These are phyloP conservation scores for Ischnura elegans DNA, from an alignment of 2,888 invertebrate genomes.

Conservation along the genomic window DNA sequence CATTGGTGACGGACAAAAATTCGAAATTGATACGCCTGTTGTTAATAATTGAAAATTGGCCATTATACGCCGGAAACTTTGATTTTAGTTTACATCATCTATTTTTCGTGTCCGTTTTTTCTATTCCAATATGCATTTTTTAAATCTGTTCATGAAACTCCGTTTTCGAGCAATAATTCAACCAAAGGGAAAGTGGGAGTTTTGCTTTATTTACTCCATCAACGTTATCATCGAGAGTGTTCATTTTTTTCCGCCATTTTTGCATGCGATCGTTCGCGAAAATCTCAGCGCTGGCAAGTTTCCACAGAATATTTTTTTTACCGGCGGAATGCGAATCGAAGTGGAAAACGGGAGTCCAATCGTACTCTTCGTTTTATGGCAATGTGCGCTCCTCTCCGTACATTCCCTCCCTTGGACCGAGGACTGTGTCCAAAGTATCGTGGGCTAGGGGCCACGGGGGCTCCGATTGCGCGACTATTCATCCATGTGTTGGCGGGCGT, in stretches of 20 bases:
- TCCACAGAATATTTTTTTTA: background rate
- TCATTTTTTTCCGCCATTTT: background rate
- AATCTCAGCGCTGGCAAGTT: background rate
- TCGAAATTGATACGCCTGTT: too few species aligned
- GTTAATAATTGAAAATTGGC: too few species aligned
- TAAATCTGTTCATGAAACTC: too few species aligned
- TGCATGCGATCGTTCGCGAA: background rate
- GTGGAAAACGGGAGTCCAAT: background rate
- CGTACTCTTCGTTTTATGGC: background rate
- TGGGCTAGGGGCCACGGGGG: background rate
- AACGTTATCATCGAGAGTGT: background rate
- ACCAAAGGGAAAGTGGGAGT: background rate
- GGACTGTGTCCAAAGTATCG: background rate
- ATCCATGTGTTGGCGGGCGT: background rate
- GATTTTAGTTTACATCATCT: too few species aligned
- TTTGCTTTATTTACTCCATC: background rate
- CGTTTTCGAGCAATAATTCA: too few species aligned
- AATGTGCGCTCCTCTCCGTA: background rate
- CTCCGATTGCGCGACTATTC: background rate
- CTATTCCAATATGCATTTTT: too few species aligned
- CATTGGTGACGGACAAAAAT: too few species aligned
- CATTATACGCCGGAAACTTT: too few species aligned
- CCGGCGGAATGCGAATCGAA: background rate
- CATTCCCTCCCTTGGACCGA: background rate
- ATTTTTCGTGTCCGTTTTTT: too few species aligned